Evolutionary conservation across 2,797 vertebrate genomes (phyloP), one percentile per base, ranked within the genome.

Genomic region (Lophotriccus pileatus): DNA sequence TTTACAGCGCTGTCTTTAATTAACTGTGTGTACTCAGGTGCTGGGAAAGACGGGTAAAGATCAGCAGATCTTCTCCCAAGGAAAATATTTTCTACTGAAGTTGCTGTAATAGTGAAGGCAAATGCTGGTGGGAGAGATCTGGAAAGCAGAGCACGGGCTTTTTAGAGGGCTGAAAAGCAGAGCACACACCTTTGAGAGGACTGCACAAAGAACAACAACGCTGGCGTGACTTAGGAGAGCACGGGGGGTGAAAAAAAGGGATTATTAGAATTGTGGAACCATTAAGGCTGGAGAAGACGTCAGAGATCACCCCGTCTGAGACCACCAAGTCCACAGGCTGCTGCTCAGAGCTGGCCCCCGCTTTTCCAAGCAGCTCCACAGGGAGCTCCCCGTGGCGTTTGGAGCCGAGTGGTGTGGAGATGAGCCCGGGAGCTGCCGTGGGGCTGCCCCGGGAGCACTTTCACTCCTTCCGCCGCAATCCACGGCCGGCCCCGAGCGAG

Each of bases 381-480:
- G 84, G 84, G 80, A 39, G 67, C 50, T 68, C 67, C 67, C 7
- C 0, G n/a, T 58, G 93, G 41, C 5, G 3, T 12, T 2, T 13
- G 19, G 12, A 74, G 63, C 77, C 3, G 50, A 83, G 58, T 5
- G 66, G 47, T 1, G 10, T 25, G 66, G 64, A 74, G 87, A 73
- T 30, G 49, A 89, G 52, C 23, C 75, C n/a, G 2, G 6, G 43
- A 43, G 44, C 5, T 30, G 89, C 37, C 27, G 2, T 7, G 86
- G 43, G 85, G 89, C 78, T 37, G 56, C 60, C 55, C 49, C 13
- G 1, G 44, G 46, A 80, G 64, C 64, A 97, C 97, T 98, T 98
- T 98, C 97, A 97, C 97, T 98, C 97, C 94, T 98, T 97, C 97
- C 93, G 94, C 84, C 64, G 64, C 95, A 82, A n/a, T 73, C 93